Percentiles rank a stretch among this genome's conserved stretches.
Conservation (phyloP, 2,888 invertebrate species). For the Cinara cedri region DNA sequence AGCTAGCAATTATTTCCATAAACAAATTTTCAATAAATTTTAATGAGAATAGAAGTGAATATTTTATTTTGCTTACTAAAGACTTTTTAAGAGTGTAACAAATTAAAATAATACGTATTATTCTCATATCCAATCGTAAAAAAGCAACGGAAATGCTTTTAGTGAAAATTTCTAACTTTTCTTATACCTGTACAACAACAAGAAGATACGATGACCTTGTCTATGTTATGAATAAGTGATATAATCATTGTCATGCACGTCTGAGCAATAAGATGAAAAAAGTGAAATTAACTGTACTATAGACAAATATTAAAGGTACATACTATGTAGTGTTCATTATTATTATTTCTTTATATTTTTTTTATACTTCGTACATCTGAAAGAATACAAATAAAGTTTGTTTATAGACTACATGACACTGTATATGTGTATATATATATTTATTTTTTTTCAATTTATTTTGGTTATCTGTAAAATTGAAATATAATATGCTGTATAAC, state of each 20-base stretch:
- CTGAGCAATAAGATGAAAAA: conserved; percentile 41
- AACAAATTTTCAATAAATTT: background rate
- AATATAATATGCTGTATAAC: no score
- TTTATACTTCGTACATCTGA: background rate
- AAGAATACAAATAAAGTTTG: background rate
- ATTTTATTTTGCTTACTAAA: conserved; percentile 12
- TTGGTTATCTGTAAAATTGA: no score
- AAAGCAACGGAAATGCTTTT: background rate
- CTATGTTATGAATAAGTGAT: conserved; percentile 37
- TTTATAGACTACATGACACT: background rate
- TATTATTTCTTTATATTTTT: conserved; percentile 3
- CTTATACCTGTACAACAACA: background rate
- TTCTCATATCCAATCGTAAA: background rate
- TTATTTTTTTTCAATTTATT: no score
- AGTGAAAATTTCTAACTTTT: conserved; percentile 37
- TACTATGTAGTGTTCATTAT: background rate
- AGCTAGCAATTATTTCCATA: background rate
- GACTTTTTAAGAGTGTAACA: background rate
- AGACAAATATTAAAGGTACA: background rate
- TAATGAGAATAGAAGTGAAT: background rate
- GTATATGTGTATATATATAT: no score
- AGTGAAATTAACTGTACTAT: conserved; percentile 38
- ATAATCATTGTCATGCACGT: conserved; percentile 50
- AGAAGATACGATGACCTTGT: conserved; percentile 53
- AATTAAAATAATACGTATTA: background rate